phyloP scores from a whole-genome alignment of 2,113 vertebrate genomes.

The Promerops cafer region DNA sequence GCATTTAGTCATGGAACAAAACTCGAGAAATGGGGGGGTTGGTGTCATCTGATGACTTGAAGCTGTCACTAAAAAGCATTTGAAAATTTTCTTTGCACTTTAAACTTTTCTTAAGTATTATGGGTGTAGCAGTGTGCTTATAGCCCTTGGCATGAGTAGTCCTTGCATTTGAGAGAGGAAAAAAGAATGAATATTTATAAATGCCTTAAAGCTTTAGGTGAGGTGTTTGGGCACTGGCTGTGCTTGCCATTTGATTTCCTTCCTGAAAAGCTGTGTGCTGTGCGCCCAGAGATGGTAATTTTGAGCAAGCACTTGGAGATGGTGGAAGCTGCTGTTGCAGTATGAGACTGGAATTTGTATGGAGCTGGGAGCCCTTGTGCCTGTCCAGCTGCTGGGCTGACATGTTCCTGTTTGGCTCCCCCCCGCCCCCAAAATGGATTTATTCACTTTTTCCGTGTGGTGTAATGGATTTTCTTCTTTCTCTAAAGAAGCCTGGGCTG shows the following conservation, averaged over 20 bases:
- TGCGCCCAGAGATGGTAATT: background rate
- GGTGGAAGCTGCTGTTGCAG: background rate
- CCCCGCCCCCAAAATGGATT: background rate
- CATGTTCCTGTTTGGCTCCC: background rate
- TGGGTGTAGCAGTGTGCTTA: background rate
- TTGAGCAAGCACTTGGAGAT: background rate
- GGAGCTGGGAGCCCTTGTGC: background rate
- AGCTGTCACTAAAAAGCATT: background rate
- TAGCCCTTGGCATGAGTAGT: background rate
- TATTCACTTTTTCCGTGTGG: background rate
- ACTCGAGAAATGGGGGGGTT: background rate
- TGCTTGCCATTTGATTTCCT: background rate
- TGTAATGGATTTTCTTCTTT: background rate
- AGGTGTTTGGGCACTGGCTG: background rate
- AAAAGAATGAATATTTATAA: background rate
- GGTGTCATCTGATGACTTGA: background rate
- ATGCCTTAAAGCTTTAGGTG: constrained; percentile 2
- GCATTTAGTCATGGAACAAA: background rate
- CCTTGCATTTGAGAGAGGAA: background rate
- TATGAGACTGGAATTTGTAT: background rate
- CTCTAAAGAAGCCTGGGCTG: background rate
- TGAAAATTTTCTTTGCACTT: constrained; percentile 21
- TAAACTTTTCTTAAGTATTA: background rate
- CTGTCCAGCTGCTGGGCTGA: background rate
- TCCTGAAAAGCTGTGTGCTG: background rate